Base-by-base conservation (phyloP, 1,140 invertebrate species). In the Saccostrea cuccullata region DNA sequence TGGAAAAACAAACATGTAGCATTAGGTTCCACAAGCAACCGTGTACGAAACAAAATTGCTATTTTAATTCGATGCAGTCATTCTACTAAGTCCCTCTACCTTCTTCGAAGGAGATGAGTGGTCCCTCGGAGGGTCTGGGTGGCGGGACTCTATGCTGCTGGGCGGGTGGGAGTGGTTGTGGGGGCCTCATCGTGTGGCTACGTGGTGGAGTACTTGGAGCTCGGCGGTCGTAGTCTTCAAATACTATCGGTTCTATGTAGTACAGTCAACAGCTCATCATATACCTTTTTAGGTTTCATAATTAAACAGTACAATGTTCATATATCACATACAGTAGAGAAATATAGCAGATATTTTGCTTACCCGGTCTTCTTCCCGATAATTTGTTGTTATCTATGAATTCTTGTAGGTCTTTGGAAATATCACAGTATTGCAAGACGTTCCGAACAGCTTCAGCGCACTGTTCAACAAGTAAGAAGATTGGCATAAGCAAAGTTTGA, bases 321-420 rank as follows among this genome's bases (percentile, higher is more conserved):
- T 47, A 47, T 47, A 47, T 47, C 47, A 47, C 47, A 47, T 47
- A 47, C 47, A 47, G 6, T 47, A 47, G 47, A 47, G 47, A 47
- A 47, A 8, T 47, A 0, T 36, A 36, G 30, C 30, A 36, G 30
- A 47, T 47, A 47, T 47, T 47, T 47, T 47, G 47, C 55, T 55
- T 9, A 88, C 88, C 88, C 82, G 88, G 88, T 17, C 85, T 82
- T 20, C 30, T 40, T 11, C 30, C 30, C 0, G 85, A 86, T 47
- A 86, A 55, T 15, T 82, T 86, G 26, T 87, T 84, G 30, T 60
- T 89, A 20, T 89, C 67, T n/a, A 89, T 89, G 56, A 89, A 89
- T 9, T 58, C 47, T 47, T 87, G 55, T 64, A 89, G 15, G 58
- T 89, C 88, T 60, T 70, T 73, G 11, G 85, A 77, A 30, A 89